Evolutionary conservation across 2,113 vertebrate species (phyloP).

Genomic region (Brienomyrus longianalis): DNA sequence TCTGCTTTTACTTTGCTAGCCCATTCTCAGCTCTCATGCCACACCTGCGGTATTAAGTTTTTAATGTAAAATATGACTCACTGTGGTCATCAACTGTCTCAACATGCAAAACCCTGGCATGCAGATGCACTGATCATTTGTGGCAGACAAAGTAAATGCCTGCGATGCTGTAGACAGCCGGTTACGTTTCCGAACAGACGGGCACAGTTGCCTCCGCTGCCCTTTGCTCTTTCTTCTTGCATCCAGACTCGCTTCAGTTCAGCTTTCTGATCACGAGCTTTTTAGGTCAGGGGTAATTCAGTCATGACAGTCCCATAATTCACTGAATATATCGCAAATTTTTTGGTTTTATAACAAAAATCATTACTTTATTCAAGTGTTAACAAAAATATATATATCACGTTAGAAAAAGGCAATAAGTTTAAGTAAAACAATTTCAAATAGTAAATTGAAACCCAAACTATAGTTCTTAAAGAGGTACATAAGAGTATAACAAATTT

Average conservation of each 20-base stretch:
- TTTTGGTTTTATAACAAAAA: not conserved
- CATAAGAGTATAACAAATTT: no score
- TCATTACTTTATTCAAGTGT: not conserved
- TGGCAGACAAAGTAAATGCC: not conserved
- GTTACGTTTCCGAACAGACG: not conserved
- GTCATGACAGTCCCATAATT: not conserved
- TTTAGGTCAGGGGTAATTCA: not conserved
- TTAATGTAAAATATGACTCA: not conserved
- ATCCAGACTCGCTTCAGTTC: not conserved
- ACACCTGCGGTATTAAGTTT: not conserved
- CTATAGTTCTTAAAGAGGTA: not conserved
- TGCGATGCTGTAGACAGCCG: not conserved
- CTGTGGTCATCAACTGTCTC: not conserved
- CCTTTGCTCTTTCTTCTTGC: not conserved
- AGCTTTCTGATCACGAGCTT: not conserved
- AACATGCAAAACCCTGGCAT: not conserved
- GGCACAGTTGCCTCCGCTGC: not conserved
- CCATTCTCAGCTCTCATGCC: not conserved
- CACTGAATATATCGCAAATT: not conserved
- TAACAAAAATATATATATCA: not conserved
- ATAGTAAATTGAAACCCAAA: not conserved
- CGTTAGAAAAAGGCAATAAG: not conserved
- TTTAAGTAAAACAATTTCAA: not conserved
- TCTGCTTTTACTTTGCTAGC: not conserved
- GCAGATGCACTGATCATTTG: not conserved